Conservation (phyloP, 2,797 vertebrate species). For the Australoheros facetus region DNA sequence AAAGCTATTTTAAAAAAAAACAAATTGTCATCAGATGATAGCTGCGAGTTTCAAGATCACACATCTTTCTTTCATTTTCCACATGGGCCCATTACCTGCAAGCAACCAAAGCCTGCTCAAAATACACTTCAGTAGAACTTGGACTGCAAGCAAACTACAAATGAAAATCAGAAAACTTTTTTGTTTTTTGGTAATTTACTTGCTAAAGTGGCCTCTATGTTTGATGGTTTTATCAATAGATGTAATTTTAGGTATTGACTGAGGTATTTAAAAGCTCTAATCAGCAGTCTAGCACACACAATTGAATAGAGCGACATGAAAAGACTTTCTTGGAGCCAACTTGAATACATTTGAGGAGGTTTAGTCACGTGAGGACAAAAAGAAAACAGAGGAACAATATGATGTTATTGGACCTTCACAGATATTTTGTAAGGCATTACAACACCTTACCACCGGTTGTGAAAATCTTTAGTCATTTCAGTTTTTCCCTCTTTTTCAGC, state of each 20-base stretch:
- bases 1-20: neutral
- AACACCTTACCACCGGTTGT: neutral
- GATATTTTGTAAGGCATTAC: neutral
- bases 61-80: neutral
- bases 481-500: conserved; percentile 72
- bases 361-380: neutral
- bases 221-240: neutral
- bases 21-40: no score
- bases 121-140: neutral
- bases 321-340: no score
- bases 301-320: neutral
- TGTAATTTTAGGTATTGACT: neutral
- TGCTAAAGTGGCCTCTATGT: neutral
- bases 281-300: neutral
- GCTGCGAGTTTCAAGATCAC: no score
- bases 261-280: neutral
- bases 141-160: neutral
- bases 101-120: neutral
- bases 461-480: neutral
- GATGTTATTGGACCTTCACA: neutral
- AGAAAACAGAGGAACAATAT: neutral
- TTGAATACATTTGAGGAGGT: no score
- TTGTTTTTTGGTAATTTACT: neutral
- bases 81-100: neutral
- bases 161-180: neutral